phyloP scores from a whole-genome alignment of 2,888 invertebrate species.

The Saturnia japonica region DNA sequence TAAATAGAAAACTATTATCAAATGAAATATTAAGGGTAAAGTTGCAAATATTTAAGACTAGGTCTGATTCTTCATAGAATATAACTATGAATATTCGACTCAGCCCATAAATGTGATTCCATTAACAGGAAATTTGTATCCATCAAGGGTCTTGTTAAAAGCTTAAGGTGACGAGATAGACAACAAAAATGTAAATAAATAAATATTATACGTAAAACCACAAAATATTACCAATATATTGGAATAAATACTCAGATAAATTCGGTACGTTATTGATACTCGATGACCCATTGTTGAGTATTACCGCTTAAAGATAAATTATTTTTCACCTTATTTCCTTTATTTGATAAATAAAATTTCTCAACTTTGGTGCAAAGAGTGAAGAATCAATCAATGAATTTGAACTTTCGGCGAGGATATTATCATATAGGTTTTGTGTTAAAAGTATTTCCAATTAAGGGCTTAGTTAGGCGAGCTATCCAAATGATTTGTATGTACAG shows the following conservation, averaged over 20 bases:
- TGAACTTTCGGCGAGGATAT: background rate
- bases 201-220: background rate
- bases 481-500: too few relatives aligned
- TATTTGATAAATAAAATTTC: background rate
- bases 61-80: too few relatives aligned
- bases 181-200: background rate
- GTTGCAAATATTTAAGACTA: too few relatives aligned
- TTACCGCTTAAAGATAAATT: background rate
- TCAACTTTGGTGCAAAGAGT: too few relatives aligned
- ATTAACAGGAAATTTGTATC: too few relatives aligned
- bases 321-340: background rate
- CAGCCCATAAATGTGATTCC: too few relatives aligned
- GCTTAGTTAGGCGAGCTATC: too few relatives aligned
- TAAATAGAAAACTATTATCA: too few relatives aligned
- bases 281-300: background rate
- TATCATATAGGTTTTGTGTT: too few relatives aligned
- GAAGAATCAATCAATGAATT: background rate
- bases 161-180: background rate
- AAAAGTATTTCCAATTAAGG: too few relatives aligned
- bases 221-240: background rate
- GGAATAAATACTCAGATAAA: background rate
- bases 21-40: too few relatives aligned
- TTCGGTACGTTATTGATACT: background rate
- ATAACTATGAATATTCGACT: too few relatives aligned
- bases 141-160: background rate